Conservation (phyloP, 2,113 vertebrate species). For the Pomatorhinus ruficollis region DNA sequence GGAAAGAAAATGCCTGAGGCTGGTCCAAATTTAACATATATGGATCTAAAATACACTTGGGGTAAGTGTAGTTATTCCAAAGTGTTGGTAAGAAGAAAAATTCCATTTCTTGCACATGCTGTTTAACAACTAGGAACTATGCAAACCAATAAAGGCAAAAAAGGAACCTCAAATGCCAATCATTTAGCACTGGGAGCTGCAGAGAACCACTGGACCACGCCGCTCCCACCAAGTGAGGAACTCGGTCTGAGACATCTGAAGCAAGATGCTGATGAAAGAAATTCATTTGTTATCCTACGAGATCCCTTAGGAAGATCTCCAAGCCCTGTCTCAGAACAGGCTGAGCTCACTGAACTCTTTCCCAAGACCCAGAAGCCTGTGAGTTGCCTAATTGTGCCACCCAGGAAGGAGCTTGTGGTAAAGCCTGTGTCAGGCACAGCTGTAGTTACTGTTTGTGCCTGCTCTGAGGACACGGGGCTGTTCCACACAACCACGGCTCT, state of each 20-base stretch:
- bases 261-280: background rate
- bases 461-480: background rate
- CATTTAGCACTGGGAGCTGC: background rate
- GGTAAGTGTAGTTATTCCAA: background rate
- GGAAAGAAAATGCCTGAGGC: background rate
- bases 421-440: background rate
- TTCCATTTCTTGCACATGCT: background rate
- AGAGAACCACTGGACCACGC: background rate
- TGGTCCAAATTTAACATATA: background rate
- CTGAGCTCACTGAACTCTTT: background rate
- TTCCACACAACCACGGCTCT: background rate
- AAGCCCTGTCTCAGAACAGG: background rate
- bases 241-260: background rate
- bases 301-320: background rate
- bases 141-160: background rate
- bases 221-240: accelerated
- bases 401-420: background rate
- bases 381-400: background rate
- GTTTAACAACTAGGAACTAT: background rate
- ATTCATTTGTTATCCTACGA: background rate
- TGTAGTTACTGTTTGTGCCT: background rate
- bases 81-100: background rate
- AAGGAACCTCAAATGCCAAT: background rate
- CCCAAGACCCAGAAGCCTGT: background rate
- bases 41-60: background rate